Conservation (phyloP, 2,888 invertebrate species). For the Diploptera punctata region DNA sequence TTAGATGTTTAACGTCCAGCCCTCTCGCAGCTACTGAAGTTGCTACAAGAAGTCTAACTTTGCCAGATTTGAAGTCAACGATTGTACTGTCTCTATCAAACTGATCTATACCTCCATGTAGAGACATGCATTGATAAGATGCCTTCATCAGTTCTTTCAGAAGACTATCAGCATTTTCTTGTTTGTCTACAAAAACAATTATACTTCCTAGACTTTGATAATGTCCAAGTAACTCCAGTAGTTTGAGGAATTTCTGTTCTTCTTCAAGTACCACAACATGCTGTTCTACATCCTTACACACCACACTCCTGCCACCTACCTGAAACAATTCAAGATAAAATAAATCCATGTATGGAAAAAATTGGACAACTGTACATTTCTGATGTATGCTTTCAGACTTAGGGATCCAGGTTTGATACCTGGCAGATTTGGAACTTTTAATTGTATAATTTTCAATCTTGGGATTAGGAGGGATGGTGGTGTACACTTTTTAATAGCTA, state of each 20-base stretch:
- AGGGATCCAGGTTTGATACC: no score
- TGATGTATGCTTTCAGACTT: no score
- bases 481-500: no score
- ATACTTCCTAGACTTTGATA: conserved; percentile 93
- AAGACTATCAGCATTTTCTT: conserved; percentile 94
- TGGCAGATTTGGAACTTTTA: no score
- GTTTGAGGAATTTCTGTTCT: conserved; percentile 96
- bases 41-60: conserved; percentile 70
- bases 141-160: conserved; percentile 95
- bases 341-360: no score
- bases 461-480: no score
- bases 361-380: no score
- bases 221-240: conserved; percentile 94
- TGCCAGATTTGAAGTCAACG: conserved; percentile 95
- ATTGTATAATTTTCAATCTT: no score
- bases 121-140: conserved; percentile 94
- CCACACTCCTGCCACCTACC: conserved; percentile 95
- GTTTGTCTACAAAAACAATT: conserved; percentile 98
- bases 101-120: conserved; percentile 99
- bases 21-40: conserved; percentile 99
- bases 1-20: conserved; percentile 97
- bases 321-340: no score
- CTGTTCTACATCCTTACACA: conserved; percentile 97
- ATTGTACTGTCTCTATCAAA: conserved; percentile 99
- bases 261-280: conserved; percentile 93